Conservation (phyloP, 1,140 invertebrate species). For the Zaprionus kolodkinae region DNA sequence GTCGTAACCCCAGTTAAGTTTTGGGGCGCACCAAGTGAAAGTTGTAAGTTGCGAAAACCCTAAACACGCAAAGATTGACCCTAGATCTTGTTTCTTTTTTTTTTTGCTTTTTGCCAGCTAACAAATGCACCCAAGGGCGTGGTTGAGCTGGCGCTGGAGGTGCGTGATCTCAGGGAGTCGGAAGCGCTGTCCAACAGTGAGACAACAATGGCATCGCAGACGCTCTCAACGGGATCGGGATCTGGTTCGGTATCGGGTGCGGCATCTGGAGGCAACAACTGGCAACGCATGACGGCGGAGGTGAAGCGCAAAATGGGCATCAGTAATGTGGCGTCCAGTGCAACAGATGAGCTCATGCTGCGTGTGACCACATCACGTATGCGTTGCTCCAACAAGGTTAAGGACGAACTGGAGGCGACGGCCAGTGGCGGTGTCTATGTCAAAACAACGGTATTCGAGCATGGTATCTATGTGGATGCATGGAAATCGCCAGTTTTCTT, state of each 20-base stretch:
- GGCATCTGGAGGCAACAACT: slow-evolving; percentile 57
- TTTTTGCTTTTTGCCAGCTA: slow-evolving; percentile 50
- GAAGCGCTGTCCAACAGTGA: neutral
- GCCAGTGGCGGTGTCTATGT: slow-evolving; percentile 86
- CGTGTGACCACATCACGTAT: slow-evolving; percentile 75
- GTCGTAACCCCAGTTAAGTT: slow-evolving; percentile 26
- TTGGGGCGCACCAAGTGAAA: slow-evolving; percentile 34
- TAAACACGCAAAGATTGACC: slow-evolving; percentile 27
- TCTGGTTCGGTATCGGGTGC: neutral
- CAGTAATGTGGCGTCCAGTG: slow-evolving; percentile 51
- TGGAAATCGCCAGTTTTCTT: slow-evolving; percentile 90
- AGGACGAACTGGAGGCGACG: slow-evolving; percentile 78
- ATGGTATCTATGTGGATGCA: slow-evolving; percentile 88
- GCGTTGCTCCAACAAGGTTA: slow-evolving; percentile 82
- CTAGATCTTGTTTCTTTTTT: slow-evolving; percentile 14
- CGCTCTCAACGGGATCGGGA: neutral
- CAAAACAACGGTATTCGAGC: slow-evolving; percentile 90
- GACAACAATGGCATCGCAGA: neutral
- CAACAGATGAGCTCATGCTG: slow-evolving; percentile 49
- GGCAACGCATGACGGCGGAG: slow-evolving; percentile 72
- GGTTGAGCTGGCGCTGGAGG: slow-evolving; percentile 71
- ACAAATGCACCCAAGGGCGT: slow-evolving; percentile 73
- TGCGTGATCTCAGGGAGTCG: slow-evolving; percentile 62
- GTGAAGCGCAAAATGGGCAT: slow-evolving; percentile 79
- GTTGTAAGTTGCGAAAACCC: slow-evolving; percentile 39